Percentiles rank a stretch among this genome's conserved stretches.
phyloP scores from a whole-genome alignment of 1,140 invertebrate species.

The Pseudoatta argentina region DNA sequence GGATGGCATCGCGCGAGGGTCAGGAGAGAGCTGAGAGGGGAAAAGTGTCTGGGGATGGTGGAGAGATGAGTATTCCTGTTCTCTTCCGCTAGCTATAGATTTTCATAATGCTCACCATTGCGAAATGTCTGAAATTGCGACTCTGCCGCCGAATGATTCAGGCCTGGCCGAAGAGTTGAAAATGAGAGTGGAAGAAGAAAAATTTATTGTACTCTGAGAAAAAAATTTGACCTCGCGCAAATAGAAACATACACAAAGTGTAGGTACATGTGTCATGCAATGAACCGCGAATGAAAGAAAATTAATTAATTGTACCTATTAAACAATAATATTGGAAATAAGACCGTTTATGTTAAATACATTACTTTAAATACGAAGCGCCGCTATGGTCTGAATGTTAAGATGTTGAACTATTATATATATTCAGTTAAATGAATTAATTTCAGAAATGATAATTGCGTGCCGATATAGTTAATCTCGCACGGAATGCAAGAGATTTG shows the following conservation, averaged over 20 bases:
- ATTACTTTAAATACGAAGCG: too few species aligned
- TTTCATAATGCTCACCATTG: constrained; percentile 71
- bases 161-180: neutral
- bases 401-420: too few species aligned
- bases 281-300: neutral
- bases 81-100: constrained; percentile 62
- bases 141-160: constrained; percentile 21
- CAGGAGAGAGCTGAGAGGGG: neutral
- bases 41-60: constrained; percentile 7
- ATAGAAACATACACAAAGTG: constrained; percentile 7
- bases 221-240: constrained; percentile 18
- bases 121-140: neutral
- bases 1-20: constrained; percentile 13
- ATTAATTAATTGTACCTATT: constrained; percentile 24
- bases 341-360: too few species aligned
- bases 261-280: neutral
- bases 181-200: neutral
- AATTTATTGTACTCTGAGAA: constrained; percentile 12
- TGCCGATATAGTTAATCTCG: too few species aligned
- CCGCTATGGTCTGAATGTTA: too few species aligned
- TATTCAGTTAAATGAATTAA: too few species aligned
- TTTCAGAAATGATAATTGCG: too few species aligned
- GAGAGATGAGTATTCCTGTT: constrained; percentile 61
- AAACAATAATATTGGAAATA: too few species aligned
- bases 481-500: too few species aligned